Evolutionary conservation across 1,140 invertebrate genomes (phyloP).

Genomic region (Ladona fulva): DNA sequence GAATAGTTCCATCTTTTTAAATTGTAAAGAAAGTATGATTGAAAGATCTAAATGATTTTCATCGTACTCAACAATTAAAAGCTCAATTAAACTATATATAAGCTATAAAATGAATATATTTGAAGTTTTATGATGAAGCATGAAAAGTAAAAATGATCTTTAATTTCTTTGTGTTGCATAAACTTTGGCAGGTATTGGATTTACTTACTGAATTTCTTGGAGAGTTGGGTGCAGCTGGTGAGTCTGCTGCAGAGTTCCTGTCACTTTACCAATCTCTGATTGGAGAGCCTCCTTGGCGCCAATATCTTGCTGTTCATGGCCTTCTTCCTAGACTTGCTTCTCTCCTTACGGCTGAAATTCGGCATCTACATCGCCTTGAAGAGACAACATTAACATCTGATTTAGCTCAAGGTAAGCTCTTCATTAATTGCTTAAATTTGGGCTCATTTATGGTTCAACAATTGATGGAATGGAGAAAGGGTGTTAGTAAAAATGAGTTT

Average conservation of each 20-base stretch:
- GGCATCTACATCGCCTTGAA: constrained; percentile 73
- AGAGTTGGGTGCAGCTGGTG: constrained; percentile 73
- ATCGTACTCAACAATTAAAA: too few relatives aligned
- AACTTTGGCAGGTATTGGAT: constrained; percentile 57
- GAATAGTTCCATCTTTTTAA: too few relatives aligned
- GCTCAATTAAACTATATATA: too few relatives aligned
- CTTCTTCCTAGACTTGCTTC: constrained; percentile 76
- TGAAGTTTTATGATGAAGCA: too few relatives aligned
- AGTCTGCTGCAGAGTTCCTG: constrained; percentile 86
- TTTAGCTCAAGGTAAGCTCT: constrained; percentile 72
- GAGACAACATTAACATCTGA: constrained; percentile 89
- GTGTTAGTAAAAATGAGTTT: too few relatives aligned
- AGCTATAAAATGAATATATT: too few relatives aligned
- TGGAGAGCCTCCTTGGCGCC: constrained; percentile 78
- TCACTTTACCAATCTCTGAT: constrained; percentile 77
- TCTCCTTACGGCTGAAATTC: constrained; percentile 79
- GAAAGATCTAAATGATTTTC: too few relatives aligned
- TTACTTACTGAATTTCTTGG: constrained; percentile 81
- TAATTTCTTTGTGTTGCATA: neutral
- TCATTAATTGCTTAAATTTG: too few relatives aligned
- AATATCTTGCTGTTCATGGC: constrained; percentile 81
- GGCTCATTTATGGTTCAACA: too few relatives aligned
- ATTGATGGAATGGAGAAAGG: too few relatives aligned
- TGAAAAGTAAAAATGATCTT: too few relatives aligned
- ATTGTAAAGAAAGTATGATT: too few relatives aligned